These are phyloP conservation scores for Callyntrura guangdongensis DNA, from an alignment of 2,888 invertebrate genomes.

Conservation along the genomic window DNA sequence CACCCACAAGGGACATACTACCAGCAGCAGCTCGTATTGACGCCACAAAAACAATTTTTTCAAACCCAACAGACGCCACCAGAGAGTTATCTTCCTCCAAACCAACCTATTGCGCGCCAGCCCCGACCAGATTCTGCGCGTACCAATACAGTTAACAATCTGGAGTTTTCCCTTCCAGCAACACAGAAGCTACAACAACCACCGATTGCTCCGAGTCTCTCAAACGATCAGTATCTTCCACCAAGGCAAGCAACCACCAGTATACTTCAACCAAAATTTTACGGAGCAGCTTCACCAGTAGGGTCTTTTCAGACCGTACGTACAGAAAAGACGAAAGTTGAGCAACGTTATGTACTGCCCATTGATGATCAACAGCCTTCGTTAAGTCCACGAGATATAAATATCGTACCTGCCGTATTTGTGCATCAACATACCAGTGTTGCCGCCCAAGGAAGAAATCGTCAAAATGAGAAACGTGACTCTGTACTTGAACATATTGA, in stretches of 20 bases:
- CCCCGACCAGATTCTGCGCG: slow-evolving; percentile 40
- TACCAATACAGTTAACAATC: slow-evolving; percentile 34
- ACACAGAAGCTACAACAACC: slow-evolving; percentile 59
- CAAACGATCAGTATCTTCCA: slow-evolving; percentile 44
- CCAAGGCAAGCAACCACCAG: slow-evolving; percentile 51
- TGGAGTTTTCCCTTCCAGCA: slow-evolving; percentile 49
- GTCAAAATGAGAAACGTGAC: too few species aligned
- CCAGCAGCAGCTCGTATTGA: slow-evolving; percentile 27
- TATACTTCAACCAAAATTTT: slow-evolving; percentile 60
- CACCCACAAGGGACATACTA: not conserved
- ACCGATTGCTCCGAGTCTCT: slow-evolving; percentile 4
- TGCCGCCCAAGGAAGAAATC: slow-evolving; percentile 59
- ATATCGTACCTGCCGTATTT: slow-evolving; percentile 81
- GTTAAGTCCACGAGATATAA: slow-evolving; percentile 75
- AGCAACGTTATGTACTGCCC: slow-evolving; percentile 52
- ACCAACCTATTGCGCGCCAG: slow-evolving; percentile 8
- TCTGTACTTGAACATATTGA: not conserved
- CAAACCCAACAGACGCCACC: slow-evolving; percentile 17
- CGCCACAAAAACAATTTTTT: slow-evolving; percentile 62
- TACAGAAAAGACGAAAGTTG: slow-evolving; percentile 65
- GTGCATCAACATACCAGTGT: slow-evolving; percentile 80
- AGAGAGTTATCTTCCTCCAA: slow-evolving; percentile 8
- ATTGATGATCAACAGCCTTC: slow-evolving; percentile 23
- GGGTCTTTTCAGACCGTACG: slow-evolving; percentile 16
- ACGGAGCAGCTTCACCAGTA: slow-evolving; percentile 12